Evolutionary conservation across 2,888 invertebrate genomes (phyloP).

Genomic region (Muschampia plurimacula): DNA sequence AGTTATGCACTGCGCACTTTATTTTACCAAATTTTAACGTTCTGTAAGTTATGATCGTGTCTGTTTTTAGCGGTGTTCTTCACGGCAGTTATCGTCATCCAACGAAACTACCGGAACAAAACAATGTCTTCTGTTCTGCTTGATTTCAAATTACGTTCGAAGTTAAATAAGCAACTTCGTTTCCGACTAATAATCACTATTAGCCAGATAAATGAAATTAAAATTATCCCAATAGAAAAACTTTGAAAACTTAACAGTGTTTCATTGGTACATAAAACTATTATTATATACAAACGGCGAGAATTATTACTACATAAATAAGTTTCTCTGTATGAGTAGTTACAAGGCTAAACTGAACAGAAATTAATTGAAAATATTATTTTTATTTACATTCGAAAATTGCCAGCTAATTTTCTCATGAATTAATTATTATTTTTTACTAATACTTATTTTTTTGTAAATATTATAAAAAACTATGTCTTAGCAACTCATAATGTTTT

Average conservation of each 20-base stretch:
- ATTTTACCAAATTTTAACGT: slow-evolving; percentile 32
- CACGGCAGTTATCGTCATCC: background rate
- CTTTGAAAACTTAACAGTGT: too few relatives aligned
- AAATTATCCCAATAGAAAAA: too few relatives aligned
- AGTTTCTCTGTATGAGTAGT: too few relatives aligned
- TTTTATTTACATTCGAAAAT: too few relatives aligned
- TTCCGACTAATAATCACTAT: background rate
- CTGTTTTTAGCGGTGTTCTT: background rate
- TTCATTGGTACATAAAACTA: too few relatives aligned
- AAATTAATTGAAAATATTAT: too few relatives aligned
- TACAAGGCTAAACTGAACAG: too few relatives aligned
- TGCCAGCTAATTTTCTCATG: too few relatives aligned
- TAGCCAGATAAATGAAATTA: too few relatives aligned
- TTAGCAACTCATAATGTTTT: background rate
- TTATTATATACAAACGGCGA: too few relatives aligned
- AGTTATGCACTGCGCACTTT: slow-evolving; percentile 50
- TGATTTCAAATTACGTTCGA: background rate
- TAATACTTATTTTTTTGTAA: background rate
- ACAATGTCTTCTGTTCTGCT: background rate
- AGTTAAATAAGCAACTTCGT: background rate
- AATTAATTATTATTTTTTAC: too few relatives aligned
- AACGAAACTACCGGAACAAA: background rate
- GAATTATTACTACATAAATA: too few relatives aligned
- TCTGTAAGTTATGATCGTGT: background rate
- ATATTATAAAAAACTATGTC: background rate